Base-by-base conservation (phyloP, 2,888 invertebrate genomes). In the Amiota minor region DNA sequence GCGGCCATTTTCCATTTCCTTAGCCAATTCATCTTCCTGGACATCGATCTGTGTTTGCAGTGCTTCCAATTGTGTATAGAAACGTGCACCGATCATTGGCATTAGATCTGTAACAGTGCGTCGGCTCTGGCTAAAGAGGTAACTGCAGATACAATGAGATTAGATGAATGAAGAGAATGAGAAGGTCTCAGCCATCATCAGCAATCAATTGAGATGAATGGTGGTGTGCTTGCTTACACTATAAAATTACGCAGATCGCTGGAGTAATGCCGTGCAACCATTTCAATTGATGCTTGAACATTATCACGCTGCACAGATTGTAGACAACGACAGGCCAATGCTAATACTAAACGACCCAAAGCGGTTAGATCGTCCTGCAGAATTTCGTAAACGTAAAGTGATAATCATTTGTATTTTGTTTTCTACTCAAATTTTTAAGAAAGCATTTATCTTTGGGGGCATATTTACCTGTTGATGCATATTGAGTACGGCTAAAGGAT, bases 41-140 rank as follows among this genome's bases (percentile, higher is more conserved):
- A 94, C 93, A 89, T 99, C 99, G 65, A 95, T 94, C 79, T 97
- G 94, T 73, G 95, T 92, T 89, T 97, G 96, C 74, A 96, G 92
- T 9, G 95, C 94, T 90, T 99, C 98, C 88, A 98, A 92, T 91
- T 99, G 98, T 0, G 96, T 96, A 90, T 98, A 99, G 91, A 98
- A 99, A 74, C 98, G 92, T 62, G 98, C 98, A 62, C 96, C 99
- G 83, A 99, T 98, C 98, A 99, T 98, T 46, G 99, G 98, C 99
- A 99, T 99, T 84, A 99, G 93, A 91, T 99, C 98, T 78, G 96
- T 97, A 75, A 99, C 95, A 84, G 94, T 95, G 86, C 95, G 94
- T 81, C 94, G 92, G 73, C 91, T 89, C 75, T 46, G 23, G 79
- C 93, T 92, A 85, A 96, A 91, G 88, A 97, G 91, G 90, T 95